Conservation (phyloP, 2,888 invertebrate genomes). For the Athalia rosae region DNA sequence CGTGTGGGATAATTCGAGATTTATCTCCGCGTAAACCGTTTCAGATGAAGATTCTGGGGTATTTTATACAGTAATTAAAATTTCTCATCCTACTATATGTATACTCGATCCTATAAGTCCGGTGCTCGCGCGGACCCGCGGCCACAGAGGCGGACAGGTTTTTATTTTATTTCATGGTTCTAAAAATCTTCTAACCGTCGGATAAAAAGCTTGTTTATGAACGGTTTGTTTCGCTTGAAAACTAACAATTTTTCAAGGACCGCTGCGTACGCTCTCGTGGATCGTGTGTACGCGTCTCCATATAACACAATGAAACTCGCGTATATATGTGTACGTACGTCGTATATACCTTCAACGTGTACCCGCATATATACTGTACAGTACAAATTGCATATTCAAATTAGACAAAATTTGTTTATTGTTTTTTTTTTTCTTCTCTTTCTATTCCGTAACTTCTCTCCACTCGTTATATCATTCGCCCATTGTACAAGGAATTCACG, state of each 20-base stretch:
- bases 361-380: background rate
- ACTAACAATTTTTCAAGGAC: constrained; percentile 3
- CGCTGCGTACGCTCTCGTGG: background rate
- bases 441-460: background rate
- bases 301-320: too few species aligned
- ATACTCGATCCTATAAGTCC: too few species aligned
- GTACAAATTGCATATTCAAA: constrained; percentile 23
- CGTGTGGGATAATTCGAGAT: constrained; percentile 34
- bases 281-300: background rate
- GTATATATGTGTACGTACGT: too few species aligned
- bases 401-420: background rate
- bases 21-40: constrained; percentile 33
- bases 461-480: background rate
- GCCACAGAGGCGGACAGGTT: constrained; percentile 31
- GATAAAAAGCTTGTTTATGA: constrained; percentile 34
- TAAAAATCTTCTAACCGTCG: constrained; percentile 31
- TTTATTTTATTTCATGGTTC: background rate
- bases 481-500: constrained; percentile 21
- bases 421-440: constrained; percentile 7
- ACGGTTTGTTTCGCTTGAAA: constrained; percentile 9
- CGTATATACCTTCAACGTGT: background rate
- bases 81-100: constrained; percentile 20
- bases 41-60: constrained; percentile 33
- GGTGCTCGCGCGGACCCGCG: background rate
- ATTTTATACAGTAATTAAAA: constrained; percentile 35